phyloP scores from a whole-genome alignment of 2,888 invertebrate species.

The Tipula confusa region DNA sequence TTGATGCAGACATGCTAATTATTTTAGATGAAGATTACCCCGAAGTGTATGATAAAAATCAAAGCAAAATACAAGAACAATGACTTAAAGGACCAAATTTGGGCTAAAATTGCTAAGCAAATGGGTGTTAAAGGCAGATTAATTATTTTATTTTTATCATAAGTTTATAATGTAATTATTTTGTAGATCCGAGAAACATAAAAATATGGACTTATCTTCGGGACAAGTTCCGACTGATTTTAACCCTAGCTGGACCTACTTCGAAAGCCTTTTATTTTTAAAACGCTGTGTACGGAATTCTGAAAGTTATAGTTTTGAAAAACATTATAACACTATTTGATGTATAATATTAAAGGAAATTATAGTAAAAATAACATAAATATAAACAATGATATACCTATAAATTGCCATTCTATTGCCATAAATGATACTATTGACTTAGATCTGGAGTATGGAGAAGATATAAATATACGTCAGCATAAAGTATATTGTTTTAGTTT shows the following conservation, averaged over 20 bases:
- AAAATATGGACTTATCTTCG: neutral
- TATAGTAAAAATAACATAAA: neutral
- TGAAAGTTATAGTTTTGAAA: neutral
- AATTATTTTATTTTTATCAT: neutral
- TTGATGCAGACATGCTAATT: too few species aligned
- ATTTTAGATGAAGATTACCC: too few species aligned
- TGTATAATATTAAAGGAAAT: neutral
- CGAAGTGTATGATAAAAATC: too few species aligned
- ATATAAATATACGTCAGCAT: neutral
- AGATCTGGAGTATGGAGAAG: neutral
- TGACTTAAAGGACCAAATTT: too few species aligned
- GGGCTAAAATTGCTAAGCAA: too few species aligned
- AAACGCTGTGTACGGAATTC: neutral
- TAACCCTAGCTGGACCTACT: neutral
- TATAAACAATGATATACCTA: neutral
- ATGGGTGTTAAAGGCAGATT: neutral
- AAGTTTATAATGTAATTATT: neutral
- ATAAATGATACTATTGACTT: neutral
- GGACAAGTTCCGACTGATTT: neutral
- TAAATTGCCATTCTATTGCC: neutral
- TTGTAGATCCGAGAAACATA: neutral
- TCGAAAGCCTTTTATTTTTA: neutral
- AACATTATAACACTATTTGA: neutral
- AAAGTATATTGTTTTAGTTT: too few species aligned
- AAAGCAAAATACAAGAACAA: too few species aligned